Conservation (phyloP, 1,140 invertebrate genomes). For the Anagrus nilaparvatae region DNA sequence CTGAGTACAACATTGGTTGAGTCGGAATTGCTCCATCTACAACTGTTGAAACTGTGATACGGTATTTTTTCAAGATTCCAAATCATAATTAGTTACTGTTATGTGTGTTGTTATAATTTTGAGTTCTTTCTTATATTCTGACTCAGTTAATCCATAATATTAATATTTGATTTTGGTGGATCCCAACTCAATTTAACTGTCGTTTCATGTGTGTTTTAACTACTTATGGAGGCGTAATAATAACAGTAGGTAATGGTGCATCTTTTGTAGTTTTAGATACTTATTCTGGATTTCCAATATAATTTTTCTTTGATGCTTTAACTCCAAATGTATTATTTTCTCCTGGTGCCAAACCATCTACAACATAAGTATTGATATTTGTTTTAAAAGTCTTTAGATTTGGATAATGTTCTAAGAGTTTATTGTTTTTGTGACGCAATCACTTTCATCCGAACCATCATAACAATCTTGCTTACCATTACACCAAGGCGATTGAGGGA, state of each 20-base stretch:
- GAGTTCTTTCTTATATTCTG: no score
- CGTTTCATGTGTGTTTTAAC: constrained; percentile 48
- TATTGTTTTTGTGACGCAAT: constrained; percentile 46
- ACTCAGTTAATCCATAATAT: no score
- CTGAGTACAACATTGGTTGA: constrained; percentile 40
- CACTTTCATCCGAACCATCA: constrained; percentile 61
- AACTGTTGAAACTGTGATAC: constrained; percentile 50
- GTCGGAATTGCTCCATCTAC: constrained; percentile 37
- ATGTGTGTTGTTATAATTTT: constrained; percentile 47
- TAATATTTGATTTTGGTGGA: constrained; percentile 46
- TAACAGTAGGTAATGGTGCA: constrained; percentile 41
- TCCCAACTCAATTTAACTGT: constrained; percentile 57
- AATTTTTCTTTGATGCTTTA: constrained; percentile 48
- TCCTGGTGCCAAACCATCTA: constrained; percentile 50
- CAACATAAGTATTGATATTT: constrained; percentile 35
- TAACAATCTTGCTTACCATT: constrained; percentile 57
- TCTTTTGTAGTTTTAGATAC: constrained; percentile 47
- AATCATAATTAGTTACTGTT: constrained; percentile 46
- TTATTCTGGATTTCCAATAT: constrained; percentile 45
- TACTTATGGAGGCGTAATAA: constrained; percentile 40
- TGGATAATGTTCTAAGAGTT: constrained; percentile 46
- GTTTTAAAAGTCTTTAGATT: constrained; percentile 31
- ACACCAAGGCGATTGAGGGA: constrained; percentile 50
- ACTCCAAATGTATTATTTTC: constrained; percentile 51
- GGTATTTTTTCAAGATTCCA: constrained; percentile 62